Base-by-base conservation (phyloP, 2,113 vertebrate species). In the Datnioides undecimradiatus region DNA sequence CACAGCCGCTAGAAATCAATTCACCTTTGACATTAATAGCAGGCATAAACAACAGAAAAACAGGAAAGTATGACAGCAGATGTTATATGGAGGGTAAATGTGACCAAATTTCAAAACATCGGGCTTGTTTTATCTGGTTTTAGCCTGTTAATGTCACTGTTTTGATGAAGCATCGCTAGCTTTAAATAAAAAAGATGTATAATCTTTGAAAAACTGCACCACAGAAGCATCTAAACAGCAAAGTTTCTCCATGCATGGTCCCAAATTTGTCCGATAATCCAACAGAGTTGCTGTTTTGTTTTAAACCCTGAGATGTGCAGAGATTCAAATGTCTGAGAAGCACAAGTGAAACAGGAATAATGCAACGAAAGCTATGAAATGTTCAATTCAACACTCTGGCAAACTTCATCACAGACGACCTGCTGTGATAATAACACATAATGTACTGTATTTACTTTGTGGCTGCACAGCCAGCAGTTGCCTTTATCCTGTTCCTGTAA, bases 361-460 rank as follows among this genome's bases (percentile, higher is more conserved):
- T 6, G 0, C 0, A n/a, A 43, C 45, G 29, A 60, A 31, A 36
- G 31, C 1, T 0, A 46, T 2, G 12, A 6, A 33, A 7, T 38
- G 34, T 5, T 10, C 23, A 74, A 45, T 43, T 59, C 59, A 55
- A 76, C 77, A n/a, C 17, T 12, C 4, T 2, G 17, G 11, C 33
- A 43, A 17, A 36, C 55, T 38, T 29, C 6, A 36, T 64, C 36
- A 27, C 21, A 31, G n/a, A 31, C 25, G 11, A 71, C 34, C 40
- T 57, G 21, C 71, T 46, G 31, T 45, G 48, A 77, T 36, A 72
- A 67, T 43, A 58, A 33, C 48, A 60, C 25, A 48, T 29, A 40
- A 63, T 65, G 45, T 23, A 77, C 58, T 51, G n/a, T 75, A 63
- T 65, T 45, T 23, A 77, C 58, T 51, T 25, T 75, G 68, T 60